phyloP scores from a whole-genome alignment of 2,113 vertebrate species.

The Dicerorhinus sumatrensis region DNA sequence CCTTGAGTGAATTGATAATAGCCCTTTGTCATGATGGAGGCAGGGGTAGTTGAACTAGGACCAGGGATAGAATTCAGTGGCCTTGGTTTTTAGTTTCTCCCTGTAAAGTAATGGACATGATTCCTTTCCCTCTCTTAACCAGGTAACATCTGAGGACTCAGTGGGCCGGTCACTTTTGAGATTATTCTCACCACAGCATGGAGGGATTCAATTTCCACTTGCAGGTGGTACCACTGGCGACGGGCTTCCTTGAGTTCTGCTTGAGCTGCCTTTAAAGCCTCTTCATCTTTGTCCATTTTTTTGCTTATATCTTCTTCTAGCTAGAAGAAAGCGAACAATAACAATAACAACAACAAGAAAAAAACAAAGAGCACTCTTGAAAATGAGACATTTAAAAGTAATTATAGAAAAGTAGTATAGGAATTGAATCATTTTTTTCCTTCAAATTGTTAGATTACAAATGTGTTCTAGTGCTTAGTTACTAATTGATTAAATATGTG shows the following conservation, averaged over 20 bases:
- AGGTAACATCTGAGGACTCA: background rate
- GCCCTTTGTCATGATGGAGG: background rate
- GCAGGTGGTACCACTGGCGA: slow-evolving; percentile 94
- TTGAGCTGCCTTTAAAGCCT: slow-evolving; percentile 92
- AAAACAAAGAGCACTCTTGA: background rate
- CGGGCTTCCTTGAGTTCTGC: slow-evolving; percentile 94
- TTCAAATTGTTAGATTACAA: background rate
- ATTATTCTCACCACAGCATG: slow-evolving; percentile 92
- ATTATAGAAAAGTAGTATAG: background rate
- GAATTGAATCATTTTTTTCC: background rate
- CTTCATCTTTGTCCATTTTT: slow-evolving; percentile 92
- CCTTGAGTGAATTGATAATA: background rate
- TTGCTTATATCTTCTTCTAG: slow-evolving; percentile 88
- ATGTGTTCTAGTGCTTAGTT: background rate
- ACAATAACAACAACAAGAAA: background rate
- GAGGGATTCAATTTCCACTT: slow-evolving; percentile 96
- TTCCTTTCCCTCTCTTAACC: background rate
- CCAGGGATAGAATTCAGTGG: background rate
- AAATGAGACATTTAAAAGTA: background rate
- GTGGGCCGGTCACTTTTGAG: background rate
- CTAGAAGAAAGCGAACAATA: slow-evolving; percentile 66
- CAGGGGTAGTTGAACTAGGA: background rate
- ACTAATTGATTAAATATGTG: background rate
- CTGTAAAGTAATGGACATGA: background rate
- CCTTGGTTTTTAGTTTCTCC: background rate